Conservation (phyloP, 2,797 vertebrate genomes). For the Pangasius mekongensis region DNA sequence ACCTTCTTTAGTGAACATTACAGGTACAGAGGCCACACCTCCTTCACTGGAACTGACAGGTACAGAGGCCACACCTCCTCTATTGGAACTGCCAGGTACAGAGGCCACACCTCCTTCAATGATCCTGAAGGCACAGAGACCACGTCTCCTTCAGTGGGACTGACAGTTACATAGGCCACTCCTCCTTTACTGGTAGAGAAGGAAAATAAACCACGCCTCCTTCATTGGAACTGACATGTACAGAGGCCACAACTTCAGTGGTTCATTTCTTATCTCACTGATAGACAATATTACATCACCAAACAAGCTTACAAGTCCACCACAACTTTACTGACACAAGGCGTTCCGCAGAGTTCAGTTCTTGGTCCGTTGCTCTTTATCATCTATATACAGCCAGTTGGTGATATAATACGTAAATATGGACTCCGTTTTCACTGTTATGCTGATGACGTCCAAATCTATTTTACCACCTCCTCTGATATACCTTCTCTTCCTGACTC, state of each 20-base stretch:
- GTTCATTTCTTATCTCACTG: too few relatives aligned
- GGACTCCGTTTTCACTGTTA: too few relatives aligned
- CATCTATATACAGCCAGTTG: too few relatives aligned
- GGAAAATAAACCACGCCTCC: background rate
- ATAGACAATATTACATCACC: too few relatives aligned
- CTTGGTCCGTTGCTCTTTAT: too few relatives aligned
- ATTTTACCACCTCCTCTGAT: too few relatives aligned
- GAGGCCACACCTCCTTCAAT: background rate
- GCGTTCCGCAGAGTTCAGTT: too few relatives aligned
- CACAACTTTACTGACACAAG: too few relatives aligned
- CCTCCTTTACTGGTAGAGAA: background rate
- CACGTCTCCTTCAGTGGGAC: background rate
- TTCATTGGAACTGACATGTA: background rate
- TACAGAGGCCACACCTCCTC: background rate
- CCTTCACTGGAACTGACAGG: background rate
- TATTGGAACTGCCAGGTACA: background rate
- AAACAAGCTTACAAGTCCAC: too few relatives aligned
- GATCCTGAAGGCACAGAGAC: background rate
- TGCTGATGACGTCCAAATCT: too few relatives aligned
- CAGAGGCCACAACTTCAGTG: background rate
- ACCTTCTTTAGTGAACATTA: fast-evolving
- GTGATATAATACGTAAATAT: too few relatives aligned
- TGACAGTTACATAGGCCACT: background rate
- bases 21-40: background rate
- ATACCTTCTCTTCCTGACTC: too few relatives aligned